These are phyloP conservation scores for Crypturellus tataupa DNA, from an alignment of 2,797 vertebrate species.

Conservation along the genomic window DNA sequence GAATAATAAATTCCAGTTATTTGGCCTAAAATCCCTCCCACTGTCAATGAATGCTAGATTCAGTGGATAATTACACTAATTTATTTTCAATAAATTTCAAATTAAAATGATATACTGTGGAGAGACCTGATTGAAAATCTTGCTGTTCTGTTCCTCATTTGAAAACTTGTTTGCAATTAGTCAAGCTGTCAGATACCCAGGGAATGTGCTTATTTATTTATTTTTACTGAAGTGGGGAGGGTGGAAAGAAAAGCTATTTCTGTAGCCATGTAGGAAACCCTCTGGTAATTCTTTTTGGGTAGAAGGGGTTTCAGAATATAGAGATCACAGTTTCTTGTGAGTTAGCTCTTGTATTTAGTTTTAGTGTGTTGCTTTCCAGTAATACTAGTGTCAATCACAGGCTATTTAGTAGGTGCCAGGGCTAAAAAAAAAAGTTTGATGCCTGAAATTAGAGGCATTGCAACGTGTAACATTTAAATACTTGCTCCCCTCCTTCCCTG, in stretches of 20 bases:
- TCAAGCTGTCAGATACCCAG: constrained; percentile 47
- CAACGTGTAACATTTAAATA: neutral
- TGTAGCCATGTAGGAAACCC: neutral
- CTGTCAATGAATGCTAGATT: constrained; percentile 25
- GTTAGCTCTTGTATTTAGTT: neutral
- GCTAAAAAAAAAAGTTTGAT: neutral
- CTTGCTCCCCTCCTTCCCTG: neutral
- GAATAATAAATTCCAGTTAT: neutral
- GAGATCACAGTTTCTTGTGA: neutral
- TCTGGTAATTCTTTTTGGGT: neutral
- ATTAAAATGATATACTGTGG: constrained; percentile 64
- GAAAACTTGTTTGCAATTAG: constrained; percentile 59
- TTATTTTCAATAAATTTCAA: constrained; percentile 76
- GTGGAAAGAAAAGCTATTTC: neutral
- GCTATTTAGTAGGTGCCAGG: neutral
- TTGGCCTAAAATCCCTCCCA: constrained; percentile 43
- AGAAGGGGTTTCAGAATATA: neutral
- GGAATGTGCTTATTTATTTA: constrained; percentile 42
- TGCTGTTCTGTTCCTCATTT: constrained; percentile 48
- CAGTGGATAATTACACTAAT: constrained; percentile 59
- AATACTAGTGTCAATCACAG: neutral
- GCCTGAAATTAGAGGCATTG: neutral
- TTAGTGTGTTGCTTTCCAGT: neutral
- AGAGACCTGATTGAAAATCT: constrained; percentile 64
- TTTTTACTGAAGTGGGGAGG: neutral